Evolutionary conservation across 2,888 invertebrate genomes (phyloP).

Genomic region (Zootermopsis nevadensis): DNA sequence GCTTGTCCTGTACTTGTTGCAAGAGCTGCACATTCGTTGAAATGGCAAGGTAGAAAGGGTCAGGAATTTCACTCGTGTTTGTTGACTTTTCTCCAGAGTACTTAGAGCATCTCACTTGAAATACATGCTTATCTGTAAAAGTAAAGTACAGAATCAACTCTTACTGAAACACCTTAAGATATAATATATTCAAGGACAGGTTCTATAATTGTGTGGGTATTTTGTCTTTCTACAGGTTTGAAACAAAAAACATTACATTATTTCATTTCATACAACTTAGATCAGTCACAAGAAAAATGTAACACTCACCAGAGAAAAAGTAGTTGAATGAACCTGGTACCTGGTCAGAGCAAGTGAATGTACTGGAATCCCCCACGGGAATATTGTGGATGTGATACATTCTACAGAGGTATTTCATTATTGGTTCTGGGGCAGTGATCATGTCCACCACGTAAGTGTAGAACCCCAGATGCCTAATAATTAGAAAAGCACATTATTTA

Average conservation of each 20-base stretch:
- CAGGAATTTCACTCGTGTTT: background rate
- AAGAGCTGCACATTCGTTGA: background rate
- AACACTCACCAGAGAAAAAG: slow-evolving; percentile 72
- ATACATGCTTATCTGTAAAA: slow-evolving; percentile 69
- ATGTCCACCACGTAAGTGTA: slow-evolving; percentile 70
- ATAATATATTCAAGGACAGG: no score
- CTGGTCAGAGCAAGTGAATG: slow-evolving; percentile 69
- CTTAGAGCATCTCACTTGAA: slow-evolving; percentile 70
- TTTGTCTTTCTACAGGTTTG: no score
- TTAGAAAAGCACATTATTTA: background rate
- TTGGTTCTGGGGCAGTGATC: slow-evolving; percentile 75
- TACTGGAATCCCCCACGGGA: slow-evolving; percentile 75
- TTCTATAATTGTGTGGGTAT: no score
- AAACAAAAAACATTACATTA: no score
- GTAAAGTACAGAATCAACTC: slow-evolving; percentile 39
- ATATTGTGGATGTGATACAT: slow-evolving; percentile 75
- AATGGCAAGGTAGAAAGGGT: background rate
- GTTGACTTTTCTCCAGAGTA: slow-evolving; percentile 71
- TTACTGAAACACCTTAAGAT: no score
- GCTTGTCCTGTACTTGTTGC: background rate
- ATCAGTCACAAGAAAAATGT: background rate
- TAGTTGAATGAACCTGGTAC: slow-evolving; percentile 70
- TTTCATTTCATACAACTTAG: no score
- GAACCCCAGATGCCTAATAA: slow-evolving; percentile 72
- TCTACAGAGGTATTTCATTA: slow-evolving; percentile 76